Base-by-base conservation (phyloP, 2,113 vertebrate species). In the Thalassoma bifasciatum region DNA sequence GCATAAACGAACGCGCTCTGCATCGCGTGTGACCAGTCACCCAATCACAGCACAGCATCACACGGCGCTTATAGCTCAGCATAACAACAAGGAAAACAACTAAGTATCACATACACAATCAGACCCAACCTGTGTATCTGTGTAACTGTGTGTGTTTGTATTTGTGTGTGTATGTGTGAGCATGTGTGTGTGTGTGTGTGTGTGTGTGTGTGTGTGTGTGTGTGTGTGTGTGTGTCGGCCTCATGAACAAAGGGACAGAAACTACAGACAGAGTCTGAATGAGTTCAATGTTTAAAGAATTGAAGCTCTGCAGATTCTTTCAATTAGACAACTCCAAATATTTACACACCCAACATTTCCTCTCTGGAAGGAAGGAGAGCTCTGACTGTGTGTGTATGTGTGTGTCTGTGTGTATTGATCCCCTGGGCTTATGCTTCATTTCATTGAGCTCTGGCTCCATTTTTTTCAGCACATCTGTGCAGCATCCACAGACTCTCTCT, bases 301-400 rank as follows among this genome's bases (percentile, higher is more conserved):
- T 72, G 57, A 80, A 77, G 87, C 82, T 58, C 54, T 67, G 50
- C 92, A 93, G 42, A 89, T 89, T 90, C 85, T 92, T 94, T 91
- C 83, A 91, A 93, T 94, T 93, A 91, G 76, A 75, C 72, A 86
- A 91, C 75, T 93, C 86, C 83, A 92, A 93, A 93, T 93, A 93
- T 93, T 91, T 92, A 93, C 72, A 69, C 84, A 84, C 77, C 70
- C 83, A 90, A 93, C 91, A 93, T 92, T 92, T 92, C 92, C 92
- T 91, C 89, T 85, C 79, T 75, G 85, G 81, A 77, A 68, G 80
- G 72, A 85, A 81, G 85, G 79, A 70, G 66, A 44, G 54, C n/a
- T 81, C 23, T 75, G 24, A 56, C 46, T 76, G 63, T 40, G 57
- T 63, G 47, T 36, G 59, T 73, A 38, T 69, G 63, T 66, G 49